Evolutionary conservation across 1,140 invertebrate species (phyloP).

Genomic region (Zophobas atratus): DNA sequence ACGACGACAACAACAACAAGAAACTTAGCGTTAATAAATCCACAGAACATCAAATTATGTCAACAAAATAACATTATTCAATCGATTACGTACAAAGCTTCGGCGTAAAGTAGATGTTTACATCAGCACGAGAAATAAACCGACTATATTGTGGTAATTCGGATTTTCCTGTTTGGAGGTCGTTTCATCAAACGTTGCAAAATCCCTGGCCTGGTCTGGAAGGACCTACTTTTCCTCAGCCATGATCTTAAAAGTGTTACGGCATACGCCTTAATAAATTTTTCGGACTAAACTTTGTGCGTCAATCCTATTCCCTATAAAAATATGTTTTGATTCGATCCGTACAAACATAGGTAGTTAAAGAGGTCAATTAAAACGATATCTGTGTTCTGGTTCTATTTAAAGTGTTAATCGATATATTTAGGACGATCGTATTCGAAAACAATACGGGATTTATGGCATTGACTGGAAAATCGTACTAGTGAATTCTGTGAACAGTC

Average conservation of each 20-base stretch:
- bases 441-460: constrained; percentile 12
- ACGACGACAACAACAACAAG: background rate
- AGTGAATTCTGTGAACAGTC: background rate
- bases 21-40: background rate
- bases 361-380: constrained; percentile 26
- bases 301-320: constrained; percentile 18
- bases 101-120: constrained; percentile 14
- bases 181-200: constrained; percentile 4
- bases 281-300: constrained; percentile 23
- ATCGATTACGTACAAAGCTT: constrained; percentile 24
- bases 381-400: constrained; percentile 20
- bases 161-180: constrained; percentile 27
- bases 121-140: constrained; percentile 30
- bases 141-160: constrained; percentile 17
- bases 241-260: constrained; percentile 14
- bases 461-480: constrained; percentile 32
- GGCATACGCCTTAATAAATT: constrained; percentile 8
- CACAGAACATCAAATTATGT: constrained; percentile 15
- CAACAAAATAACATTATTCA: constrained; percentile 34
- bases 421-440: constrained; percentile 7
- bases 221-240: constrained; percentile 18
- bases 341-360: constrained; percentile 12
- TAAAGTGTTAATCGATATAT: constrained; percentile 25
- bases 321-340: constrained; percentile 22
- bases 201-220: constrained; percentile 3